Evolutionary conservation across 2,888 invertebrate genomes (phyloP).

Genomic region (Melanostoma scalare): DNA sequence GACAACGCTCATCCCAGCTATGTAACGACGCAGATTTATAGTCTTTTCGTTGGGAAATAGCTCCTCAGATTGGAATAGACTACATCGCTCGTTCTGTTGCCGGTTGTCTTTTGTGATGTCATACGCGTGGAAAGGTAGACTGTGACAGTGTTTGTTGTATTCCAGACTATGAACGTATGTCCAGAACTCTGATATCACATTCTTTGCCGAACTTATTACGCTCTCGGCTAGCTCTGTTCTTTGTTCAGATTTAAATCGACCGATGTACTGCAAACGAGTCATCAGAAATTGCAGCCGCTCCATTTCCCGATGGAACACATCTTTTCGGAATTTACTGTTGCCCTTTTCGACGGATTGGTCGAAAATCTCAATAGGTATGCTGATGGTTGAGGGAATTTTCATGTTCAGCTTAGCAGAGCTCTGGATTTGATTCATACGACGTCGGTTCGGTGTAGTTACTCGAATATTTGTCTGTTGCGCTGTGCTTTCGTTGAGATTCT

Average conservation of each 20-base stretch:
- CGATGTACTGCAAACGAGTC: conserved; percentile 75
- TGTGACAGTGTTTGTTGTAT: conserved; percentile 76
- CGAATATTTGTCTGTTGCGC: conserved; percentile 30
- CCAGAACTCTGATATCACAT: conserved; percentile 79
- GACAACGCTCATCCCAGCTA: conserved; percentile 77
- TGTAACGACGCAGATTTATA: conserved; percentile 77
- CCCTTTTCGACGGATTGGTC: conserved; percentile 73
- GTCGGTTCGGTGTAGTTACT: conserved; percentile 30
- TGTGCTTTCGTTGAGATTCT: conserved; percentile 43
- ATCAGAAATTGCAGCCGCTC: conserved; percentile 76
- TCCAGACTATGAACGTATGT: conserved; percentile 78
- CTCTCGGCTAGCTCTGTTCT: conserved; percentile 28
- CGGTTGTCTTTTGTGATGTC: conserved; percentile 72
- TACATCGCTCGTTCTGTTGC: conserved; percentile 15
- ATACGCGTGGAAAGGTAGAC: conserved; percentile 77
- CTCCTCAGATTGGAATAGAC: conserved; percentile 74
- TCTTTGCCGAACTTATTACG: conserved; percentile 75
- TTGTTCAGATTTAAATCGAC: conserved; percentile 32
- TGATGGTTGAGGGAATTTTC: not conserved
- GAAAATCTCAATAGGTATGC: conserved; percentile 72
- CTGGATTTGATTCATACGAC: conserved; percentile 31
- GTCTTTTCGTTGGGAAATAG: conserved; percentile 76
- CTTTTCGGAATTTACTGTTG: conserved; percentile 58
- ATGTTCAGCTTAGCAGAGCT: conserved; percentile 3
- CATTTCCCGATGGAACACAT: conserved; percentile 77